Percentiles rank a stretch among this genome's conserved stretches.
Evolutionary conservation across 1,140 invertebrate genomes (phyloP).

Genomic region (Drosophila orosa): DNA sequence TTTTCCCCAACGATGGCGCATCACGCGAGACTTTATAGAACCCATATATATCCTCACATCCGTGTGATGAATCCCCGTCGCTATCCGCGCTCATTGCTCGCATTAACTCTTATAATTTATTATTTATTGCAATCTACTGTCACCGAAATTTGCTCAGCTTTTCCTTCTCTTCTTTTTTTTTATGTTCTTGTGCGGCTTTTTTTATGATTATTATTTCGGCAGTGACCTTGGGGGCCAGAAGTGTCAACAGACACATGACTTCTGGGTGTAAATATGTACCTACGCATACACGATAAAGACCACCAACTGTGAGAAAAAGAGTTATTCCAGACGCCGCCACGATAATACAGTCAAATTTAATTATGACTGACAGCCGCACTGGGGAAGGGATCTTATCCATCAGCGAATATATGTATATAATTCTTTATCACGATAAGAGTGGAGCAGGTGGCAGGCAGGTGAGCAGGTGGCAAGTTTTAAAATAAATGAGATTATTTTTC

Average conservation of each 20-base stretch:
- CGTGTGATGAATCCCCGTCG: slow-evolving; percentile 51
- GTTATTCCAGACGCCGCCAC: slow-evolving; percentile 42
- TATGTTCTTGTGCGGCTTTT: slow-evolving; percentile 40
- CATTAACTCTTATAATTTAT: slow-evolving; percentile 72
- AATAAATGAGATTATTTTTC: slow-evolving; percentile 8
- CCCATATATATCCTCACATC: slow-evolving; percentile 19
- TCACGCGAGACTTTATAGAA: slow-evolving; percentile 55
- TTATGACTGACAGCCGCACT: slow-evolving; percentile 22
- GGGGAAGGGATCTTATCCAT: slow-evolving; percentile 17
- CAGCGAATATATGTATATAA: slow-evolving; percentile 2
- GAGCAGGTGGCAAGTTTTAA: neutral
- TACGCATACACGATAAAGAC: slow-evolving; percentile 27
- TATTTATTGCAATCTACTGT: slow-evolving; percentile 74
- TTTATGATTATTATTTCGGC: slow-evolving; percentile 45
- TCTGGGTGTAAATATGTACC: slow-evolving; percentile 27
- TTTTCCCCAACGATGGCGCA: slow-evolving; percentile 41
- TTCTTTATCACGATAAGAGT: slow-evolving; percentile 15
- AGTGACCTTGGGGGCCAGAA: slow-evolving; percentile 65
- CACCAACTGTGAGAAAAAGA: slow-evolving; percentile 47
- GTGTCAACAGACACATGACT: slow-evolving; percentile 49
- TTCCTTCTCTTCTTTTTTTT: slow-evolving; percentile 24
- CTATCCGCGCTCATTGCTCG: slow-evolving; percentile 53
- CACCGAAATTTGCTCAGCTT: slow-evolving; percentile 69
- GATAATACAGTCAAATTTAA: slow-evolving; percentile 62
- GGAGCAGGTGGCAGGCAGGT: neutral